Percentiles rank a stretch among this genome's conserved stretches.
Conservation (phyloP, 2,797 vertebrate genomes). For the Amniataba percoides region DNA sequence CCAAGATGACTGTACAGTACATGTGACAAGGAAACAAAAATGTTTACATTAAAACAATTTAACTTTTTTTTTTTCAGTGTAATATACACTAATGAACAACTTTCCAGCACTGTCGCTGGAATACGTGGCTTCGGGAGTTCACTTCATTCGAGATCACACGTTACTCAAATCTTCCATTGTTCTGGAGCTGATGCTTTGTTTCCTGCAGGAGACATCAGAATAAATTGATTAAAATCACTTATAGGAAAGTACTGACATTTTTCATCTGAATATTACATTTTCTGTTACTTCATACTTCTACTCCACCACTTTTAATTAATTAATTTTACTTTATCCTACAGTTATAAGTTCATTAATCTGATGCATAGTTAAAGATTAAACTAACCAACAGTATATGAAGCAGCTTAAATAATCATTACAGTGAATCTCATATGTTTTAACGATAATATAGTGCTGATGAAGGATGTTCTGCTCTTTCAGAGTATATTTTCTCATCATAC, state of each 20-base stretch:
- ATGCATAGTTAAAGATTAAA: background rate
- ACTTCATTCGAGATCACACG: constrained; percentile 62
- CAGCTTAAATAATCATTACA: no score
- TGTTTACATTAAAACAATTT: constrained; percentile 83
- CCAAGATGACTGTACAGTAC: constrained; percentile 81
- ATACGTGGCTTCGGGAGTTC: constrained; percentile 63
- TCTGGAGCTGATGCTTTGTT: constrained; percentile 80
- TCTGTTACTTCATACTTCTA: background rate
- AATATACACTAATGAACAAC: constrained; percentile 88
- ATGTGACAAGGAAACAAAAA: constrained; percentile 82
- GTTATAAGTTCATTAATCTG: background rate
- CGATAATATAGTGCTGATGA: no score
- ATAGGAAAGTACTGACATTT: background rate
- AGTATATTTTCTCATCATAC: background rate
- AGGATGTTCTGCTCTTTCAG: no score
- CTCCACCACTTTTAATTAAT: no score
- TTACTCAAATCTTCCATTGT: constrained; percentile 76
- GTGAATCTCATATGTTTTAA: no score
- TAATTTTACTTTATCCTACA: background rate
- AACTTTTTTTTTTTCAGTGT: constrained; percentile 81
- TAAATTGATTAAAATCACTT: constrained; percentile 15
- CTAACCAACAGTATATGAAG: no score
- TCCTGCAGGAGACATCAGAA: constrained; percentile 69
- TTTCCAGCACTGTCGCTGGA: constrained; percentile 81
- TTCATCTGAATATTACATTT: background rate